Evolutionary conservation across 2,888 invertebrate genomes (phyloP), one percentile per base, ranked within the genome.

Genomic region (Bruchidius siliquastri): DNA sequence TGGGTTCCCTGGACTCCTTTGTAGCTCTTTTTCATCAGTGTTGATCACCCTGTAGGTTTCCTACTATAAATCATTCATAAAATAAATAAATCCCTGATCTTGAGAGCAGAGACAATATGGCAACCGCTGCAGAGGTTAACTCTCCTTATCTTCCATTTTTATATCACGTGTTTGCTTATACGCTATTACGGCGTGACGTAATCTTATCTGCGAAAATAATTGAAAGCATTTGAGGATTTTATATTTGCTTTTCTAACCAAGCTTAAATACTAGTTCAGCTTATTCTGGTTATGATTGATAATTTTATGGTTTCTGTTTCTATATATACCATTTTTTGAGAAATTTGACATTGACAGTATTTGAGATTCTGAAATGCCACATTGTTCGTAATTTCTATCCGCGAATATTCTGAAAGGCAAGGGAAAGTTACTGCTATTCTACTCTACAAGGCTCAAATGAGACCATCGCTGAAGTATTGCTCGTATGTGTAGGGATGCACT

Each of bases 171-270:
- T 49, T 49, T 49, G 49, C 70, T 74, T 74, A 73, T 75, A 74
- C 75, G 49, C 70, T 74, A 73, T 72, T 75, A 74, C 75, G 74
- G 73, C 72, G 75, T 76, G 76, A 75, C 76, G 76, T 76, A 77
- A 77, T 77, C 77, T 77, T 77, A 77, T 77, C 77, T 74, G 73
- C 68, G 70, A 72, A 75, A 76, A 73, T 76, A 76, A 75, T 73
- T 76, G 75, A 74, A 69, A 71, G 73, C 73, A 71, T 73, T 76
- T 72, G 67, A 72, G 72, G 74, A 74, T 76, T 77, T 75, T 72
- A 73, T 75, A 72, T 75, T 66, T 18, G 10, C 49, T 49, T 49
- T 49, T 49, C 18, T 1, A 49, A 49, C 49, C 18, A 13, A 49
- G 49, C 13, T 13, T 13, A 49, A 49, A 49, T 49, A 18, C 13